Evolutionary conservation across 2,888 invertebrate genomes (phyloP).

Genomic region (Nasonia oneida): DNA sequence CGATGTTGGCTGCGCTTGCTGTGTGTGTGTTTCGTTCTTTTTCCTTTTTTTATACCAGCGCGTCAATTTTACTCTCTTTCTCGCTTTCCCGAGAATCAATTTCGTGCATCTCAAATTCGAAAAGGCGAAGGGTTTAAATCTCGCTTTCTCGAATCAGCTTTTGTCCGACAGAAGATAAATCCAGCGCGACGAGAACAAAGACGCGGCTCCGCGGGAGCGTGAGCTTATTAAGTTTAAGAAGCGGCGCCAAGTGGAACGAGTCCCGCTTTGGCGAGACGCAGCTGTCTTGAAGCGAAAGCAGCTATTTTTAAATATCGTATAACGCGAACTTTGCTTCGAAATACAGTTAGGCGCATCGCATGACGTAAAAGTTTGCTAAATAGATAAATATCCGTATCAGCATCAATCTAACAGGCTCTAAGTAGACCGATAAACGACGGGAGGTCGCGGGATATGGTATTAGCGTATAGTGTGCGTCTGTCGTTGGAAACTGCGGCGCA

Average conservation of each 20-base stretch:
- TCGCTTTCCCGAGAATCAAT: not conserved
- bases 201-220: not conserved
- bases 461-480: not conserved
- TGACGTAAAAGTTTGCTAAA: not conserved
- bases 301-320: not conserved
- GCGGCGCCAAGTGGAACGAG: not conserved
- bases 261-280: not conserved
- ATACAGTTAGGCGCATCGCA: not conserved
- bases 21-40: not conserved
- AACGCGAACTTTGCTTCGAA: not conserved
- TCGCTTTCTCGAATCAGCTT: too few species aligned
- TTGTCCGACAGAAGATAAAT: too few species aligned
- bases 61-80: not conserved
- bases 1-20: not conserved
- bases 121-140: not conserved
- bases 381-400: not conserved
- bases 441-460: not conserved
- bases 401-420: conserved; percentile 11
- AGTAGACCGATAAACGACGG: conserved; percentile 18
- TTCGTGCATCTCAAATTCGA: not conserved
- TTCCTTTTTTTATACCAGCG: not conserved
- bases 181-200: too few species aligned
- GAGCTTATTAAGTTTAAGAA: not conserved
- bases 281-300: not conserved
- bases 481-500: not conserved